A percentile compares a stretch with the other conserved stretches of the same genome.
Conservation (phyloP, 2,888 invertebrate species). For the Stenichneumon culpator region DNA sequence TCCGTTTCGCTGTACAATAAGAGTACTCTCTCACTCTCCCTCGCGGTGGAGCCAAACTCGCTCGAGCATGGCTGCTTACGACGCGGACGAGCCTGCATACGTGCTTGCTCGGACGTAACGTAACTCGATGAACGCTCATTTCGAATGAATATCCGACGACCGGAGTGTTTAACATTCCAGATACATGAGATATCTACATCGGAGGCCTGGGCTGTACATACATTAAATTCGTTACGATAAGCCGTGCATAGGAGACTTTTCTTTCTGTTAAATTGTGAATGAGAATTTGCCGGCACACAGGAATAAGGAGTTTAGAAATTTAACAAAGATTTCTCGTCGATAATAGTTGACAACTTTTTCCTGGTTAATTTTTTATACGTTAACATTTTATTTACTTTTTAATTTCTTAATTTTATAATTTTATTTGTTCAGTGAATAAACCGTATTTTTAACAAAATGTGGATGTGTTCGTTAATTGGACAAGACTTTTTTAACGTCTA, state of each 20-base stretch:
- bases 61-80: conserved; percentile 42
- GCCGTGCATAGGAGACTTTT: neutral
- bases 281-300: too few relatives aligned
- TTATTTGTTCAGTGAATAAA: too few relatives aligned
- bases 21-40: neutral
- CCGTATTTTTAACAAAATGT: neutral
- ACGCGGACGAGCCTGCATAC: conserved; percentile 5
- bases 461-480: neutral
- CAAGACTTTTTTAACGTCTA: neutral
- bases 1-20: conserved; percentile 25
- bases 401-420: too few relatives aligned
- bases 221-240: neutral
- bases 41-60: conserved; percentile 14
- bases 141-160: conserved; percentile 12
- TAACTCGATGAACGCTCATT: conserved; percentile 23
- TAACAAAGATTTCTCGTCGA: neutral
- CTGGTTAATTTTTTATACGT: too few relatives aligned
- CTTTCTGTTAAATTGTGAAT: too few relatives aligned
- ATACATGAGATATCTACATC: neutral
- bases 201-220: neutral
- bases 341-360: neutral
- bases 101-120: conserved; percentile 36
- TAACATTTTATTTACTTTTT: too few relatives aligned
- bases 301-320: neutral
- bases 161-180: neutral